Conservation (phyloP, 1,140 invertebrate species). For the Popillia japonica region DNA sequence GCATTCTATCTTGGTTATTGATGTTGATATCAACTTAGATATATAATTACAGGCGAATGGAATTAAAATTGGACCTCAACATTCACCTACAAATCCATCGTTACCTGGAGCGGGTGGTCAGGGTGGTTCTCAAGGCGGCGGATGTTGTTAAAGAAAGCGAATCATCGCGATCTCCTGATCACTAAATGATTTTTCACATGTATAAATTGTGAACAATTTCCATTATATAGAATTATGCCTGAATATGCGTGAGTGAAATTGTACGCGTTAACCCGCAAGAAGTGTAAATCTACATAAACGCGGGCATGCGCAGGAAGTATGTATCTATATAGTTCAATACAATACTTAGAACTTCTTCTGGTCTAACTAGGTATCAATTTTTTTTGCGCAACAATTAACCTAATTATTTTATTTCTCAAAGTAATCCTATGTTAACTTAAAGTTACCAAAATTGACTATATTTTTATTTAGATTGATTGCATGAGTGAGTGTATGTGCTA, state of each 20-base stretch:
- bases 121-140: conserved; percentile 80
- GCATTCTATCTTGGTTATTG: background rate
- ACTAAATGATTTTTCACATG: conserved; percentile 26
- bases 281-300: background rate
- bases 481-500: background rate
- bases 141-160: conserved; percentile 78
- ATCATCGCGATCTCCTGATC: background rate
- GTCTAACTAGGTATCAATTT: conserved; percentile 6
- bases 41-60: conserved; percentile 87
- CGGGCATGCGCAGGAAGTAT: too few species aligned
- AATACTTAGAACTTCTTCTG: conserved; percentile 19
- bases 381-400: background rate
- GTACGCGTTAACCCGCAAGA: background rate
- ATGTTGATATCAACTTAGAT: background rate
- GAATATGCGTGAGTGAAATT: conserved; percentile 18
- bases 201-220: conserved; percentile 34
- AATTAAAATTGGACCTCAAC: conserved; percentile 99
- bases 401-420: background rate
- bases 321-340: background rate
- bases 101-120: conserved; percentile 75
- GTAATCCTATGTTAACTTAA: background rate
- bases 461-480: conserved; percentile 6
- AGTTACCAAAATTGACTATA: conserved; percentile 9
- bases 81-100: conserved; percentile 88
- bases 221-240: conserved; percentile 31